phyloP scores from a whole-genome alignment of 2,797 vertebrate species.

The Taeniopygia guttata region DNA sequence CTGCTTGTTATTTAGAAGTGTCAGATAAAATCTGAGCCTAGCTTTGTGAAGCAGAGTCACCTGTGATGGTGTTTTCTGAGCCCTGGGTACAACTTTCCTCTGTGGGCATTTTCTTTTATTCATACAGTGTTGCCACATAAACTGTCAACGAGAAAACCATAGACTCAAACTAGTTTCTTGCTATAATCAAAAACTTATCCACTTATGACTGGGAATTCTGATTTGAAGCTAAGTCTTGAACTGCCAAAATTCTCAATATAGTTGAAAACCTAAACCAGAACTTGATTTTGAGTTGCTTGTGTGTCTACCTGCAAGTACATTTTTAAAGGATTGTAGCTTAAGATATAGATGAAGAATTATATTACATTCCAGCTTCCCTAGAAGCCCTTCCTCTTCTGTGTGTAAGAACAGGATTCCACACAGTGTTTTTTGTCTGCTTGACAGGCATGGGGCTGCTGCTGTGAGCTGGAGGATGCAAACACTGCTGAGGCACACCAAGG shows the following conservation, averaged over 20 bases:
- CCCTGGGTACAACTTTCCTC: neutral
- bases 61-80: neutral
- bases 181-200: neutral
- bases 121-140: neutral
- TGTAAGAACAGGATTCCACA: accelerated
- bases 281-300: neutral
- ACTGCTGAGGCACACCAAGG: neutral
- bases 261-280: neutral
- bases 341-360: neutral
- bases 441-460: neutral
- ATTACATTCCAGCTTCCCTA: neutral
- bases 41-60: neutral
- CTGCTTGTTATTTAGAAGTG: neutral
- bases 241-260: neutral
- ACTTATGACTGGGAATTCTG: neutral
- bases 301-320: neutral
- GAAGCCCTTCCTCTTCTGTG: neutral
- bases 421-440: neutral
- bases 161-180: neutral
- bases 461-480: neutral
- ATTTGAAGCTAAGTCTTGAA: neutral
- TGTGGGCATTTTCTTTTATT: neutral
- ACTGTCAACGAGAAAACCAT: neutral
- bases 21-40: neutral
- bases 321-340: neutral